Conservation (phyloP, 2,888 invertebrate species). For the Troides oblongomaculatus region DNA sequence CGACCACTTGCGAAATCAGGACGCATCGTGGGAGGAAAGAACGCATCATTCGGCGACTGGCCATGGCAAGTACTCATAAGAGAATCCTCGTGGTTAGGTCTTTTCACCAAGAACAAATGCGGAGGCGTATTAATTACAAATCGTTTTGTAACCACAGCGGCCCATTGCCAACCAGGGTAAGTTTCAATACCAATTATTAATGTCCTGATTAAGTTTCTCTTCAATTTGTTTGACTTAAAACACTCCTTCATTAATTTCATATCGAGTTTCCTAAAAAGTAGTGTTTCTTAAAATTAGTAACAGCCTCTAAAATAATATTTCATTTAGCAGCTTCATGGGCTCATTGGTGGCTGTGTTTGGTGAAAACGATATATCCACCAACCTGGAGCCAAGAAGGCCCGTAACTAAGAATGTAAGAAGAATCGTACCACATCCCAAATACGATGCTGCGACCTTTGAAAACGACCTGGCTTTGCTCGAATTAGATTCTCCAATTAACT, state of each 20-base stretch:
- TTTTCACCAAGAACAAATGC: constrained; percentile 97
- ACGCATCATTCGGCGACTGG: constrained; percentile 91
- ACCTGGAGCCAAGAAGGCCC: constrained; percentile 87
- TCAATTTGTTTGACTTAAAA: neutral
- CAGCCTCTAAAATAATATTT: constrained; percentile 14
- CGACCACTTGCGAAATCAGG: constrained; percentile 89
- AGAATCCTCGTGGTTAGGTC: constrained; percentile 95
- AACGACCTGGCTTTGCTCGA: constrained; percentile 94
- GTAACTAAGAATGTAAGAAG: constrained; percentile 90
- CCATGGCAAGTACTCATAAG: constrained; percentile 96
- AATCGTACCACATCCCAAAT: constrained; percentile 93
- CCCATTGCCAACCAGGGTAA: constrained; percentile 96
- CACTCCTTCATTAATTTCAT: no score
- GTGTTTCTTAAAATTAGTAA: neutral
- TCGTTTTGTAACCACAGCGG: constrained; percentile 93
- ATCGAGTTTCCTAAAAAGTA: no score
- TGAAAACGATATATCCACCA: constrained; percentile 93
- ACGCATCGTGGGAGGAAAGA: constrained; percentile 94
- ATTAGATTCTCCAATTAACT: constrained; percentile 89
- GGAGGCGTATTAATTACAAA: constrained; percentile 95
- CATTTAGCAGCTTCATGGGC: constrained; percentile 85
- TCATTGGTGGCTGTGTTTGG: constrained; percentile 94
- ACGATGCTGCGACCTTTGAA: constrained; percentile 94
- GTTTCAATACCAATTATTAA: constrained; percentile 35
- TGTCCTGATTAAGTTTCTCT: neutral